Conservation (phyloP, 2,797 vertebrate species). For the Pyrrhura leucotis region DNA sequence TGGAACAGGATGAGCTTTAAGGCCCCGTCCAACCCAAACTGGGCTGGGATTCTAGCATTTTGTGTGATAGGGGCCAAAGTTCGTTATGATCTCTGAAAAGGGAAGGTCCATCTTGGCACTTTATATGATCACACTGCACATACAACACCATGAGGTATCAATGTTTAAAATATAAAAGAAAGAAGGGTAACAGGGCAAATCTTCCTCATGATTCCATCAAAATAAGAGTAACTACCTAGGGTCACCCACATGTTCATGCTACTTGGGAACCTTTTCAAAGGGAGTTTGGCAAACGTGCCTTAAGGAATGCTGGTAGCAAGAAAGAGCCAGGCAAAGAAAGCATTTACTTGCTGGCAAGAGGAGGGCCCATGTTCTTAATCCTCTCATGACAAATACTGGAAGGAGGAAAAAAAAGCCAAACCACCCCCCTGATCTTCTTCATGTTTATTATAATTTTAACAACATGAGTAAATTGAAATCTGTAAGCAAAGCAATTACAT, state of each 20-base stretch:
- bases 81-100: neutral
- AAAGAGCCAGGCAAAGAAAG: neutral
- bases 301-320: neutral
- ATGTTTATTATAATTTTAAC: conserved; percentile 50
- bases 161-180: neutral
- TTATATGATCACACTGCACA: neutral
- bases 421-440: neutral
- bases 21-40: neutral
- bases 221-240: neutral
- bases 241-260: neutral
- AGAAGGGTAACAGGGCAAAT: neutral
- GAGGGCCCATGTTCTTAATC: neutral
- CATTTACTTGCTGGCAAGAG: neutral
- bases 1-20: neutral
- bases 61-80: neutral
- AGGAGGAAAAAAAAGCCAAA: neutral
- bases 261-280: neutral
- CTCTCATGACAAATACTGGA: neutral
- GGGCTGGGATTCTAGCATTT: neutral
- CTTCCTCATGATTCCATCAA: neutral
- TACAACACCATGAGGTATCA: neutral
- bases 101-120: neutral
- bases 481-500: conserved; percentile 72
- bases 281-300: neutral
- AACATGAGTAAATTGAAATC: conserved; percentile 49